Percentiles rank a stretch among this genome's conserved stretches.
Conservation (phyloP, 2,113 vertebrate genomes). For the Alexandromys fortis region DNA sequence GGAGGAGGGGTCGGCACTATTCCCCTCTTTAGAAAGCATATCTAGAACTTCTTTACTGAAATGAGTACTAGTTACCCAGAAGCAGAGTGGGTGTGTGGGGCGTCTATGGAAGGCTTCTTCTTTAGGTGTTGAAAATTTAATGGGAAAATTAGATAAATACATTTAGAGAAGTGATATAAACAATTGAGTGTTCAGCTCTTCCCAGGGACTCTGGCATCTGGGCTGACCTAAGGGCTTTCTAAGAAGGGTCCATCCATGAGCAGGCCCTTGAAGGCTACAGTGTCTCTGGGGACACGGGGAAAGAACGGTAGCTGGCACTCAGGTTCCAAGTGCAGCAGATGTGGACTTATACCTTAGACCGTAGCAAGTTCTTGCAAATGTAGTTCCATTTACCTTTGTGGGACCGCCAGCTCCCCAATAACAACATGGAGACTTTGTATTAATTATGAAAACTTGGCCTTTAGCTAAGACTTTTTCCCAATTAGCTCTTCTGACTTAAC, state of each 20-base stretch:
- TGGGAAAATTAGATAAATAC: neutral
- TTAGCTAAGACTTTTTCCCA: neutral
- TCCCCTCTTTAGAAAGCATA: neutral
- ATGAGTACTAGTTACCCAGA: neutral
- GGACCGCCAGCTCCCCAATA: neutral
- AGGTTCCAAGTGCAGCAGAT: neutral
- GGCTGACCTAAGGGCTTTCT: neutral
- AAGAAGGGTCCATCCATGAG: neutral
- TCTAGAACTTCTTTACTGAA: neutral
- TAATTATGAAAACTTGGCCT: neutral
- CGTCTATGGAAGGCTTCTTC: neutral
- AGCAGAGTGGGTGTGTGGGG: neutral
- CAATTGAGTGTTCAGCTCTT: neutral
- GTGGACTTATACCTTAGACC: neutral
- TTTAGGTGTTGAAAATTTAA: neutral
- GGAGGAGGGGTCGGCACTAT: neutral
- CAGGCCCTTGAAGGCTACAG: neutral
- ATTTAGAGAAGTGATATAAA: neutral
- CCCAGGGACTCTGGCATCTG: neutral
- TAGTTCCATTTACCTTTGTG: neutral
- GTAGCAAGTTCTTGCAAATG: neutral
- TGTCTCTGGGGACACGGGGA: neutral
- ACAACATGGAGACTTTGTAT: neutral
- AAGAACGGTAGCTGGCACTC: neutral
- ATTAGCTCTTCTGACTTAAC: neutral